Conservation (phyloP, 2,113 vertebrate genomes). For the Calidris pugnax region DNA sequence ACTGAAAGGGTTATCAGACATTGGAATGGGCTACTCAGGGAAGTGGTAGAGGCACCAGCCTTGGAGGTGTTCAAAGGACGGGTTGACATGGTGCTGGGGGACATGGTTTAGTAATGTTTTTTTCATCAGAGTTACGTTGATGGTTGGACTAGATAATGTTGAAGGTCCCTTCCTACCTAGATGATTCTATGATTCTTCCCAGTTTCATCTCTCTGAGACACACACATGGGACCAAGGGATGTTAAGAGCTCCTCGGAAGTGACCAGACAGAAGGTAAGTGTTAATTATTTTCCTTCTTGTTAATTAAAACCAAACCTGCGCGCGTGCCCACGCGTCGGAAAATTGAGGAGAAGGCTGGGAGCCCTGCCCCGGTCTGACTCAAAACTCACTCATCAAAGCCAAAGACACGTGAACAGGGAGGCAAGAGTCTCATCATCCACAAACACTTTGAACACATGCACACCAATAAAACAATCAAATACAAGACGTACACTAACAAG, state of each 20-base stretch:
- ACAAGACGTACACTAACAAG: not conserved
- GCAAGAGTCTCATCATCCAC: not conserved
- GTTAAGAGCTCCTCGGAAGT: not conserved
- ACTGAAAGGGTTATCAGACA: too few relatives aligned
- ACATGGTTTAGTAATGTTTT: too few relatives aligned
- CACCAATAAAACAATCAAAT: slow-evolving; percentile 6
- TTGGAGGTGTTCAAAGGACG: too few relatives aligned
- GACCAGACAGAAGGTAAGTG: not conserved
- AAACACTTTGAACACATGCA: not conserved
- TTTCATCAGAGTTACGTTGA: too few relatives aligned
- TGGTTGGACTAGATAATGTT: too few relatives aligned
- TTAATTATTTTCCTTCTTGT: not conserved
- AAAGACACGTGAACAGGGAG: not conserved
- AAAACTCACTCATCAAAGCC: not conserved
- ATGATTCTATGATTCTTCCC: not conserved
- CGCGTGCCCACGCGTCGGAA: not conserved
- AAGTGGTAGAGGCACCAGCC: too few relatives aligned
- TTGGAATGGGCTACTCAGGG: too few relatives aligned
- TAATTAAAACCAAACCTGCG: not conserved
- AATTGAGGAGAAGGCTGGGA: not conserved
- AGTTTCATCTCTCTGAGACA: not conserved
- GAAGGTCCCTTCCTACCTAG: too few relatives aligned
- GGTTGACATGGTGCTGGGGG: too few relatives aligned
- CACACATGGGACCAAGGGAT: not conserved
- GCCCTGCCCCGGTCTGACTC: not conserved